Percentiles rank a stretch among this genome's conserved stretches.
Evolutionary conservation across 2,797 vertebrate genomes (phyloP).

Genomic region (Brachymystax lenok): DNA sequence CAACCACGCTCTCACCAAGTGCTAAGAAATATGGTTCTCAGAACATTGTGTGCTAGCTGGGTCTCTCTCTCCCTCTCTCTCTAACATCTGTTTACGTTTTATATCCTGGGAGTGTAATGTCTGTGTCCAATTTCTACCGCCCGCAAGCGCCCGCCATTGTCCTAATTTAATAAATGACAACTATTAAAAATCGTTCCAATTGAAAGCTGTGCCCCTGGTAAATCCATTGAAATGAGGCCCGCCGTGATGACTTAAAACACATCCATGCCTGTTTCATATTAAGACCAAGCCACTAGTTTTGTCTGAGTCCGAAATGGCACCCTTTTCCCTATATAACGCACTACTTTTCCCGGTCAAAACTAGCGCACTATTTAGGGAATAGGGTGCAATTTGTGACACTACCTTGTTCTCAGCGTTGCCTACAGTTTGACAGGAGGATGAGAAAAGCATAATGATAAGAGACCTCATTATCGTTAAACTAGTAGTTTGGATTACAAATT

Average conservation of each 20-base stretch:
- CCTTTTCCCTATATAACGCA: background rate
- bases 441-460: background rate
- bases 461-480: background rate
- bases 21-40: no score
- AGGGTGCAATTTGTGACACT: background rate
- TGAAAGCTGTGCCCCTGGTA: constrained; percentile 67
- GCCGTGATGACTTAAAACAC: constrained; percentile 66
- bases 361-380: background rate
- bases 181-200: constrained; percentile 71
- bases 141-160: constrained; percentile 71
- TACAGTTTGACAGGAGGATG: background rate
- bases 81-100: constrained; percentile 74
- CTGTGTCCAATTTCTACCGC: constrained; percentile 68
- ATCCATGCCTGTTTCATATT: constrained; percentile 64
- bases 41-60: no score
- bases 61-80: constrained; percentile 27
- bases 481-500: background rate
- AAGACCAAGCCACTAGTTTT: constrained; percentile 64
- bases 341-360: background rate
- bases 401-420: background rate
- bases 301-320: constrained; percentile 28
- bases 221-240: constrained; percentile 61
- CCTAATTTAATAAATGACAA: constrained; percentile 78
- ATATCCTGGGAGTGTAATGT: constrained; percentile 67
- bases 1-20: no score